Evolutionary conservation across 2,113 vertebrate species (phyloP).

Genomic region (Hiodon tergisus): DNA sequence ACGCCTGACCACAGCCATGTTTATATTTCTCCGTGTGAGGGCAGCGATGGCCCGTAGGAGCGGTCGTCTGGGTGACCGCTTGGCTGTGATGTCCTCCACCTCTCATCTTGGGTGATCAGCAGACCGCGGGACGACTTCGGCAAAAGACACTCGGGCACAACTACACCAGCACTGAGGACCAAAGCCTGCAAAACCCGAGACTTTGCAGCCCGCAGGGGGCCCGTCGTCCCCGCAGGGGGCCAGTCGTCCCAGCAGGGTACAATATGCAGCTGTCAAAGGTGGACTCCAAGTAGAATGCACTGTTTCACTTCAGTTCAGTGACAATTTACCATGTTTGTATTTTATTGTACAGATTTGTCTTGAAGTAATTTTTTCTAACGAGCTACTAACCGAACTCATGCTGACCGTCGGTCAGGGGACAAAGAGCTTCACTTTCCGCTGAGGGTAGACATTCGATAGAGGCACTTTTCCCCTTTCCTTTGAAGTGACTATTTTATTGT

Average conservation of each 20-base stretch:
- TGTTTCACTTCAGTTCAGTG: conserved; percentile 37
- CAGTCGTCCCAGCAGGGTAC: neutral
- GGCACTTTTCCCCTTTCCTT: conserved; percentile 66
- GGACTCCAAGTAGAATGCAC: conserved; percentile 32
- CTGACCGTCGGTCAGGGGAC: conserved; percentile 27
- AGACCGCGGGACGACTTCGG: neutral
- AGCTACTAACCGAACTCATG: conserved; percentile 30
- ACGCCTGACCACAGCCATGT: no score
- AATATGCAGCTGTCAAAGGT: conserved; percentile 31
- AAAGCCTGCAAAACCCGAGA: conserved; percentile 14
- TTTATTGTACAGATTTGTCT: conserved; percentile 10
- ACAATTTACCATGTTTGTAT: conserved; percentile 49
- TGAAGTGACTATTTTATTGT: conserved; percentile 64
- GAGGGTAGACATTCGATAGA: conserved; percentile 40
- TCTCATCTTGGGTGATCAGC: neutral
- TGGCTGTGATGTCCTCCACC: no score
- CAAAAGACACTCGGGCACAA: neutral
- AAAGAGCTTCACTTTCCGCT: conserved; percentile 28
- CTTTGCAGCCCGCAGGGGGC: neutral
- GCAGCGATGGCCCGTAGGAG: no score
- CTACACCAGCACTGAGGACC: conserved; percentile 24
- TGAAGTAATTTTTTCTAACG: conserved; percentile 27
- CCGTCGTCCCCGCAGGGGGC: neutral
- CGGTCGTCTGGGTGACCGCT: no score
- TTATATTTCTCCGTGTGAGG: no score